Base-by-base conservation (phyloP, 2,888 invertebrate species). In the Vesta saturnalis region DNA sequence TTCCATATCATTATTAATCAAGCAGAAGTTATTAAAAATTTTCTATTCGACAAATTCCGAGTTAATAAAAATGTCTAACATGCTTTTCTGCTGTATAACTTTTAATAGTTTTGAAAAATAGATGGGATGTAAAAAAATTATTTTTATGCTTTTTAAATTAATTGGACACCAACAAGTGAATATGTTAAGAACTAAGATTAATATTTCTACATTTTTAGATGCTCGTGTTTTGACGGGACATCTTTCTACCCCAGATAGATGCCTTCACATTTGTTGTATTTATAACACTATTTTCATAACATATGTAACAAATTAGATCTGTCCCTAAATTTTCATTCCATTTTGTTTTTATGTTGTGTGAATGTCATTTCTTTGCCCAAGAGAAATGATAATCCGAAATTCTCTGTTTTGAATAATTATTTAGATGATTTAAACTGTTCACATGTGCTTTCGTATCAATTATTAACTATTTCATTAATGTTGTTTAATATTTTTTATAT, bases 241-340 rank as follows among this genome's bases (percentile, higher is more conserved):
- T 8, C 3, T 15, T 49, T 49, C 18, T 8, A 49, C 16, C 18
- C 18, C 8, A 18, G 18, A 49, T 15, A 18, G 47, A 49, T 49
- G 47, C 15, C 47, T 49, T 49, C 47, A 49, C 47, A 49, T 49
- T 49, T 49, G 47, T 49, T 18, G 47, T 15, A 49, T 18, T 49
- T 39, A 39, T 39, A 39, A 39, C 8, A 39, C 39, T 39, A 39
- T 39, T 39, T 39, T 39, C 39, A 39, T n/a, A n/a, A n/a, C n/a
- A n/a, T n/a, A n/a, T n/a, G n/a, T n/a, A 39, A 39, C 39, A 39
- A 39, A 39, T 39, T 39, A 39, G 39, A n/a, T n/a, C n/a, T 39
- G n/a, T 23, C 3, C 8, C 8, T 23, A 23, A 3, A 23, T 23
- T 8, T 23, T 23, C 8, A 8, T 6, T 39, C 39, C 12, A 39